phyloP scores from a whole-genome alignment of 1,140 invertebrate species.

The Heliconius melpomene region DNA sequence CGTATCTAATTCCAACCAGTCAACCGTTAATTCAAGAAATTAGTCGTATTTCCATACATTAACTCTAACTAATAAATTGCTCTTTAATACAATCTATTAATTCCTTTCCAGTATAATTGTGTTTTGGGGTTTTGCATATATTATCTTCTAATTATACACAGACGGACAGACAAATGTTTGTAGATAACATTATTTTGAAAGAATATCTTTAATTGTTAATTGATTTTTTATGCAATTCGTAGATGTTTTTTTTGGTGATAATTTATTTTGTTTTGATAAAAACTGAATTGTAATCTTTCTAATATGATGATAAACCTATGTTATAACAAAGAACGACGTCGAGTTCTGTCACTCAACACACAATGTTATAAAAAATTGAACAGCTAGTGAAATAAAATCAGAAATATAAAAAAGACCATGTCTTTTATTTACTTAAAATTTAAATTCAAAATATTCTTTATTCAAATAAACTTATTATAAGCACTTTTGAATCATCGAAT shows the following conservation, averaged over 20 bases:
- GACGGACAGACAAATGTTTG: slow-evolving; percentile 46
- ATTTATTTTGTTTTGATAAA: not conserved
- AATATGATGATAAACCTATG: not conserved
- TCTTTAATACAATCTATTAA: slow-evolving; percentile 9
- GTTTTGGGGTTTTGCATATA: slow-evolving; percentile 36
- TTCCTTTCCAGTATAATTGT: slow-evolving; percentile 13
- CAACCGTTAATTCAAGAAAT: not conserved
- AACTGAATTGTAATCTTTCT: not conserved
- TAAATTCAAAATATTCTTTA: too few species aligned
- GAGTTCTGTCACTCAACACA: too few species aligned
- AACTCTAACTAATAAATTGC: not conserved
- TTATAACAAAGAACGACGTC: too few species aligned
- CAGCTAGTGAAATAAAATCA: too few species aligned
- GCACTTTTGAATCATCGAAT: too few species aligned
- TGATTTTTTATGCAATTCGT: not conserved
- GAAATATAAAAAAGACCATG: too few species aligned
- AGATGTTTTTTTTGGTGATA: not conserved
- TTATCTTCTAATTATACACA: slow-evolving; percentile 41
- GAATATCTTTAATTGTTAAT: not conserved
- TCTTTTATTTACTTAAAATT: too few species aligned
- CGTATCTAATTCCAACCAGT: not conserved
- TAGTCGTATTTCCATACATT: not conserved
- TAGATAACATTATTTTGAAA: slow-evolving; percentile 40
- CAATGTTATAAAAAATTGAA: too few species aligned
- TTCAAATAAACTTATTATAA: too few species aligned